Evolutionary conservation across 2,113 vertebrate genomes (phyloP), one percentile per base, ranked within the genome.

Genomic region (Gambusia affinis): DNA sequence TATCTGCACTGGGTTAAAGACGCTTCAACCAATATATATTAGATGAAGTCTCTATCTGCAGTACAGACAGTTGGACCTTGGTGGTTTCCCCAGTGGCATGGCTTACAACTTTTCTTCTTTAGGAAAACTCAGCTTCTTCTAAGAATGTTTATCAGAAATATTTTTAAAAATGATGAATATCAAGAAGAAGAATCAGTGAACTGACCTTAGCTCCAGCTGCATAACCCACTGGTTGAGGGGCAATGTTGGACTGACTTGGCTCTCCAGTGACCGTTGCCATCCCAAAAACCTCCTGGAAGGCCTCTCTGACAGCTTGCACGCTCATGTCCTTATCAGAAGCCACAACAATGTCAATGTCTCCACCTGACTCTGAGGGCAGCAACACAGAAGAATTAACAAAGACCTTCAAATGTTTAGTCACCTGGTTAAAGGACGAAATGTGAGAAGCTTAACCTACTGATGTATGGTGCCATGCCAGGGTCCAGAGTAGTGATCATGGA

Each of bases 401-500:
- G 24, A 57, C 1, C 30, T 57, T 1, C 42, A 4, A 8, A 28
- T 22, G 0, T 33, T 22, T 14, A 11, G 29, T 8, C 31, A 12
- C 2, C 3, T 35, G 12, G 54, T 2, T 11, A 22, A 3, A 12
- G 2, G 64, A 29, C 6, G 12, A 44, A 2, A 17, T 57, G 15
- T 35, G 1, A 19, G 30, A 4, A 8, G 33, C 2, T 5, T 12
- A 8, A 96, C 97, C 91, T 89, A 99, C 98, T 96, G 87, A 99
- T 99, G 79, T 98, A 99, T 0, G 98, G 97, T 85, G 95, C 97
- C 98, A 99, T 99, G 88, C 98, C 98, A 19, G 98, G 98, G 84
- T 99, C 98, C 93, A 99, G 94, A 0, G 98, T 99, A 1, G 97
- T 99, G 76, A 99, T 99, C 96, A 99, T 96, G 15, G 95, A 97